phyloP scores from a whole-genome alignment of 2,797 vertebrate species.

The Protonibea diacanthus region DNA sequence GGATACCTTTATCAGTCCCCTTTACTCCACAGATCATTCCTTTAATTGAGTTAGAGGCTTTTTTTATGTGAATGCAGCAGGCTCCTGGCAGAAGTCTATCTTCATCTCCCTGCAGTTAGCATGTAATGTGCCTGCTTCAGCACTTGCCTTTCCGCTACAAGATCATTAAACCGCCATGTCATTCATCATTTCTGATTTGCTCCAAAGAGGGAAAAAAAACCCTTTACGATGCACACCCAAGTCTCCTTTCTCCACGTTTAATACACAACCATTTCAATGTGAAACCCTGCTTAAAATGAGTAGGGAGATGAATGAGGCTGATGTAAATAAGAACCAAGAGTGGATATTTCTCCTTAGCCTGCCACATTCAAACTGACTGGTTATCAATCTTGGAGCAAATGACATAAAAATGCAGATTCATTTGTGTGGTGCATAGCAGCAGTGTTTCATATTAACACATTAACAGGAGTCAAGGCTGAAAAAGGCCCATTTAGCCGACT shows the following conservation, averaged over 20 bases:
- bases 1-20: slow-evolving; percentile 28
- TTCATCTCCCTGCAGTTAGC: slow-evolving; percentile 67
- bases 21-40: slow-evolving; percentile 46
- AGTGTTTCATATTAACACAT: slow-evolving; percentile 48
- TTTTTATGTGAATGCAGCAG: slow-evolving; percentile 40
- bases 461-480: slow-evolving; percentile 48
- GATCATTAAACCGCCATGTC: slow-evolving; percentile 67
- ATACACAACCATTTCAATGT: slow-evolving; percentile 65
- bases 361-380: slow-evolving; percentile 46
- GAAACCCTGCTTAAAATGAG: slow-evolving; percentile 55
- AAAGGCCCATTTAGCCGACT: slow-evolving; percentile 24
- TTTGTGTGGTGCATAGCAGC: slow-evolving; percentile 46
- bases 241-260: slow-evolving; percentile 57
- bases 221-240: slow-evolving; percentile 6
- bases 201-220: slow-evolving; percentile 23
- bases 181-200: slow-evolving; percentile 70
- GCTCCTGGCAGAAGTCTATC: slow-evolving; percentile 45
- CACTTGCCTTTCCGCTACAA: slow-evolving; percentile 64
- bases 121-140: slow-evolving; percentile 67
- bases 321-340: slow-evolving; percentile 65
- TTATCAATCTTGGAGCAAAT: slow-evolving; percentile 66
- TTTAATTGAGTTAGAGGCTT: slow-evolving; percentile 53
- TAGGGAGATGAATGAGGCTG: slow-evolving; percentile 62
- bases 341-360: slow-evolving; percentile 47
- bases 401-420: slow-evolving; percentile 71